phyloP scores from a whole-genome alignment of 2,888 invertebrate genomes.

The Anthoptus insignis region DNA sequence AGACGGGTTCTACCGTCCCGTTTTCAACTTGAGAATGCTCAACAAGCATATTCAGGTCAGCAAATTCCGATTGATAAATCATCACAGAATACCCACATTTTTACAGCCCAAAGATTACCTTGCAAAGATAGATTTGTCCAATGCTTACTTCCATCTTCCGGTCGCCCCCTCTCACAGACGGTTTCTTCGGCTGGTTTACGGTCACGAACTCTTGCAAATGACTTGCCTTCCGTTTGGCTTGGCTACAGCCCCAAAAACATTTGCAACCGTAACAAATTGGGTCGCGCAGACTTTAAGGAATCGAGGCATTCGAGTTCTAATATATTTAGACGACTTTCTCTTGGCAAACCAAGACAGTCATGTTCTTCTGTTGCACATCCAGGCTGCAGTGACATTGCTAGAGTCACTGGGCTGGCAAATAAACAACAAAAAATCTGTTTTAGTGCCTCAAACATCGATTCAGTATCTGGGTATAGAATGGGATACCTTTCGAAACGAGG shows the following conservation, averaged over 20 bases:
- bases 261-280: not conserved
- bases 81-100: not conserved
- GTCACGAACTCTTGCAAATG: slow-evolving; percentile 20
- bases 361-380: not conserved
- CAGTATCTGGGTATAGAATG: not conserved
- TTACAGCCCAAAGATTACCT: not conserved
- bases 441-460: not conserved
- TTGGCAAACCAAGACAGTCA: not conserved
- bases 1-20: not conserved
- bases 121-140: slow-evolving; percentile 35
- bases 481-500: not conserved
- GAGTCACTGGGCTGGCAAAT: not conserved
- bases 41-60: not conserved
- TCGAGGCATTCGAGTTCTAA: not conserved
- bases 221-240: slow-evolving; percentile 38
- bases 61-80: not conserved
- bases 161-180: slow-evolving; percentile 14
- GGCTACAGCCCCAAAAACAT: slow-evolving; percentile 21
- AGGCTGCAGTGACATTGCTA: not conserved
- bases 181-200: slow-evolving; percentile 28
- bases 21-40: slow-evolving; percentile 4
- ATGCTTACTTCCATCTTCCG: slow-evolving; percentile 37
- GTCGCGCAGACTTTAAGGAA: not conserved
- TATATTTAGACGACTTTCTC: not conserved
- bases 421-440: not conserved